These are phyloP conservation scores for Oreotrochilus melanogaster DNA, from an alignment of 2,113 vertebrate species.

Conservation along the genomic window DNA sequence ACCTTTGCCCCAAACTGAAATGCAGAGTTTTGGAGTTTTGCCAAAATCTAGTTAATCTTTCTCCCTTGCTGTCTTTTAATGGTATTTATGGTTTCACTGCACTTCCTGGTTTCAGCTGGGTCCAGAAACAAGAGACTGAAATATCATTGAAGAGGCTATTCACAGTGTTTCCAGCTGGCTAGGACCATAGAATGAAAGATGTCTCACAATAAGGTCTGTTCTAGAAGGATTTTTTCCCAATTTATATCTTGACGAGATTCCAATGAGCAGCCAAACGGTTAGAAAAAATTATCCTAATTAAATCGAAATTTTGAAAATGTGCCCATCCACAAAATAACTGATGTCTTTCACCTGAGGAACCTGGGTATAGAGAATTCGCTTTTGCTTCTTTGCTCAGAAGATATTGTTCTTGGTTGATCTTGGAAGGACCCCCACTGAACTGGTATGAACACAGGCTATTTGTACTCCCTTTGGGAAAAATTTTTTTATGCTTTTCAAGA, in stretches of 20 bases:
- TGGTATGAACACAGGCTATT: background rate
- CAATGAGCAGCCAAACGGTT: slow-evolving; percentile 39
- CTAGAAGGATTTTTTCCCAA: slow-evolving; percentile 30
- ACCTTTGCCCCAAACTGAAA: slow-evolving; percentile 63
- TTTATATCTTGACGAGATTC: slow-evolving; percentile 27
- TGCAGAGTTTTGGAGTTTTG: slow-evolving; percentile 23
- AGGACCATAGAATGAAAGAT: slow-evolving; percentile 28
- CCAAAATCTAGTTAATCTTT: slow-evolving; percentile 67
- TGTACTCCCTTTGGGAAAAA: background rate
- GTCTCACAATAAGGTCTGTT: slow-evolving; percentile 56
- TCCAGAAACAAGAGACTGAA: slow-evolving; percentile 57
- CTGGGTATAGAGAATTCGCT: background rate
- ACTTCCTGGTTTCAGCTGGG: slow-evolving; percentile 56
- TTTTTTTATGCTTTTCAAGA: background rate
- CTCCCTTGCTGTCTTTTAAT: slow-evolving; percentile 42
- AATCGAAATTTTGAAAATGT: background rate
- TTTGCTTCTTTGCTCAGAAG: background rate
- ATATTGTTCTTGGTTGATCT: background rate
- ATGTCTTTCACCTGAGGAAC: background rate
- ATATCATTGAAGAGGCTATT: slow-evolving; percentile 60
- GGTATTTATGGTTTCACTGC: slow-evolving; percentile 8
- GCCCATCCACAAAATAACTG: background rate
- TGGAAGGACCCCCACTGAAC: background rate
- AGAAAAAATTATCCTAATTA: slow-evolving; percentile 29
- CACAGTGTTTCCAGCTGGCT: slow-evolving; percentile 61